phyloP scores from a whole-genome alignment of 2,888 invertebrate species.

The Pristionchus fissidentatus region DNA sequence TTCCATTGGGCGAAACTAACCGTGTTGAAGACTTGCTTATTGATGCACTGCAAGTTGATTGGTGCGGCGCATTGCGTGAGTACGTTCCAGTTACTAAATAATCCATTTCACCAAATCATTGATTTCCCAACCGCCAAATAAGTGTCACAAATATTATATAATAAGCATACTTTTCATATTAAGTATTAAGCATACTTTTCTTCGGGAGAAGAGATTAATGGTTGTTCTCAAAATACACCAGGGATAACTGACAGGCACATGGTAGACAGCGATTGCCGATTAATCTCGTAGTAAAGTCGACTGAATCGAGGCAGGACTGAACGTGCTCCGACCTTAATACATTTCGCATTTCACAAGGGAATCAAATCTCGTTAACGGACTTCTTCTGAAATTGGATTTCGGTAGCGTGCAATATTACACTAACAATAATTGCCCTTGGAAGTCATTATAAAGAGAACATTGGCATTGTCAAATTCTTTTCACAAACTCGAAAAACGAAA shows the following conservation, averaged over 20 bases:
- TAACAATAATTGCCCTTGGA: too few species aligned
- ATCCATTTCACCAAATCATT: background rate
- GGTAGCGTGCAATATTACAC: too few species aligned
- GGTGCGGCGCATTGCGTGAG: slow-evolving; percentile 15
- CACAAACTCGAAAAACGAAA: background rate
- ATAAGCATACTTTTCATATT: too few species aligned
- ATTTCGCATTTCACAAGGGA: background rate
- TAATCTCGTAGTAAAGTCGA: slow-evolving; percentile 27
- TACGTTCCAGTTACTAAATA: background rate
- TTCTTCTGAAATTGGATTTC: too few species aligned
- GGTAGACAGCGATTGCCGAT: background rate
- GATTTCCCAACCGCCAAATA: background rate
- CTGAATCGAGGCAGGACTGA: slow-evolving; percentile 35
- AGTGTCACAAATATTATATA: too few species aligned
- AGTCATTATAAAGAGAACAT: too few species aligned
- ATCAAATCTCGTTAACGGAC: background rate
- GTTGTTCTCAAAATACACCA: background rate
- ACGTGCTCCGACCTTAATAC: background rate
- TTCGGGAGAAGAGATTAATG: too few species aligned
- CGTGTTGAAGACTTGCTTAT: background rate
- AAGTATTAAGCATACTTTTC: too few species aligned
- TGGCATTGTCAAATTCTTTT: too few species aligned
- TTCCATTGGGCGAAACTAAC: background rate
- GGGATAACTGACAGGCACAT: slow-evolving; percentile 34
- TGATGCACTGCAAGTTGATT: slow-evolving; percentile 39